A percentile compares a stretch with the other conserved stretches of the same genome.
Conservation (phyloP, 2,888 invertebrate species). For the Cremastobaeus sp. region DNA sequence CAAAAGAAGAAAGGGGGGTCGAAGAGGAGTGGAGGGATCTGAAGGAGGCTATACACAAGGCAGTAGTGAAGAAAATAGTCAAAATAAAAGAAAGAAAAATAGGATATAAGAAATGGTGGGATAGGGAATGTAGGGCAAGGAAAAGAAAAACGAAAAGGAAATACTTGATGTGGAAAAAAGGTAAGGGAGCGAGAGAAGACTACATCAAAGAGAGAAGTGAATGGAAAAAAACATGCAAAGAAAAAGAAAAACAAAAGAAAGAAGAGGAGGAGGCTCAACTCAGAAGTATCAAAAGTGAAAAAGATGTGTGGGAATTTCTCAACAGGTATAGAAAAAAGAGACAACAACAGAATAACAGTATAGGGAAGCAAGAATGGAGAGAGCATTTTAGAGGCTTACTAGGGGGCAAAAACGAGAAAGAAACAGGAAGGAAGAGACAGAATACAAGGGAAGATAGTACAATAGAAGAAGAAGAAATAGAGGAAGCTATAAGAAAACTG, state of each 20-base stretch:
- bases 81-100: constrained; percentile 19
- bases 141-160: constrained; percentile 4
- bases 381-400: constrained; percentile 22
- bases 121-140: constrained; percentile 16
- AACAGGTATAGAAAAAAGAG: constrained; percentile 15
- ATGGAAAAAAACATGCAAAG: constrained; percentile 15
- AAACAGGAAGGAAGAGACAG: too few species aligned
- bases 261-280: constrained; percentile 28
- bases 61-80: constrained; percentile 10
- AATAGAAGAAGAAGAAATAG: constrained; percentile 18
- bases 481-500: not conserved
- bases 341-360: too few species aligned
- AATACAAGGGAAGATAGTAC: too few species aligned
- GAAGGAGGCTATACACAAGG: constrained; percentile 3
- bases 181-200: not conserved
- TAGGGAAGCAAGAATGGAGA: too few species aligned
- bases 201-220: constrained; percentile 19
- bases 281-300: too few species aligned
- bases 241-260: constrained; percentile 20
- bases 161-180: constrained; percentile 18
- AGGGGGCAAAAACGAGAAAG: constrained; percentile 25
- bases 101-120: constrained; percentile 35
- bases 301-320: constrained; percentile 7
- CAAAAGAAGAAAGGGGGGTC: not conserved
- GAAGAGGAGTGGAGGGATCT: constrained; percentile 19